Evolutionary conservation across 2,888 invertebrate genomes (phyloP), one percentile per base, ranked within the genome.

Genomic region (Autographa pulchrina): DNA sequence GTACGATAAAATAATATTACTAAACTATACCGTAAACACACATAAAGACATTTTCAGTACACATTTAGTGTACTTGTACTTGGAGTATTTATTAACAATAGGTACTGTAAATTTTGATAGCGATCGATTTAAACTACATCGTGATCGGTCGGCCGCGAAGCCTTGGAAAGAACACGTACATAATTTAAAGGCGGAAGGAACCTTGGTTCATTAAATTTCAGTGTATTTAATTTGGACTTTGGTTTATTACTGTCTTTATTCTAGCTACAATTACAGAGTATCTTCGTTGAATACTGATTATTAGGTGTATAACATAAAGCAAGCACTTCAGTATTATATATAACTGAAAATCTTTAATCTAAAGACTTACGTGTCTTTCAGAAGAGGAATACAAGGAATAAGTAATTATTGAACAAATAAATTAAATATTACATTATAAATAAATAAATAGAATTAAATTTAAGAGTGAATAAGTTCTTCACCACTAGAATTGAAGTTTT

Each of bases 91-190:
- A 68, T 65, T 20, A 54, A 62, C 61, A 67, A 66, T 58, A 70
- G 13, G 54, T 75, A 68, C 67, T 59, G 41, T 61, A 38, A 74
- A 71, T 67, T 74, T 75, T 74, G 67, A 59, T 62, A 62, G 67
- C 67, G 43, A 63, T 74, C 71, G 68, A 75, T 68, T 72, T 74
- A 75, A 75, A 81, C 72, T 74, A 63, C 65, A 60, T 61, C 54
- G 62, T 77, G 80, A 83, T 80, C 75, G 65, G 77, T 80, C 74
- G 60, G 14, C 67, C 41, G 18, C 18, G 18, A 16, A 63, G 32
- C 80, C 75, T 80, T 81, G 75, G 43, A 4, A 56, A 62, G 48
- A 68, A 64, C 62, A 74, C 72, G 71, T 79, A 32, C 62, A 58
- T 16, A 63, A 60, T n/a, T 65, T 63, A 54, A 81, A 77, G 72